Percentiles rank a stretch among this genome's conserved stretches.
phyloP scores from a whole-genome alignment of 2,797 vertebrate species.

The Picus viridis region DNA sequence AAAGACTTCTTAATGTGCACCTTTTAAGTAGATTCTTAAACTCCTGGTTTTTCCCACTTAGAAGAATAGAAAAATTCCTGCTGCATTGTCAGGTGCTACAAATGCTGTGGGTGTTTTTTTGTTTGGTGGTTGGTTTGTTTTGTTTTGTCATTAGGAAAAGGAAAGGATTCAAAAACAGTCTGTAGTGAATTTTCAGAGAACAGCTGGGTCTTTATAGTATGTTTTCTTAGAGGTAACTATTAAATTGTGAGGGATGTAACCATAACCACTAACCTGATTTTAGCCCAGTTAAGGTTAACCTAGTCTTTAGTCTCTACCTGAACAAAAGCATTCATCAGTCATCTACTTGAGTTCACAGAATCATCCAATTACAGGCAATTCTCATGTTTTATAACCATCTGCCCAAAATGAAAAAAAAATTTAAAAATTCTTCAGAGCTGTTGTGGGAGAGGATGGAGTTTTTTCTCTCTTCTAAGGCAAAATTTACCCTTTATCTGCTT shows the following conservation, averaged over 20 bases:
- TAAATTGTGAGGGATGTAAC: background rate
- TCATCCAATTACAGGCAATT: background rate
- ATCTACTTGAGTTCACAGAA: background rate
- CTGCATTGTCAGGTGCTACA: background rate
- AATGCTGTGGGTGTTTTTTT: background rate
- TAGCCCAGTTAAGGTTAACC: slow-evolving; percentile 6
- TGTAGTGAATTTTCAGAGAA: background rate
- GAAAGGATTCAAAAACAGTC: background rate
- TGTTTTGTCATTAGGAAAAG: background rate
- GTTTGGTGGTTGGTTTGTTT: too few species aligned
- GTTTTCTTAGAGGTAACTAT: background rate
- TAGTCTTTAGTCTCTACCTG: background rate
- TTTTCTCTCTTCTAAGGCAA: background rate
- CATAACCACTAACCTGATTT: slow-evolving; percentile 15
- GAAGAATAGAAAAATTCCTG: background rate
- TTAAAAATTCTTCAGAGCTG: background rate
- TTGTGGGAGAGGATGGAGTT: background rate
- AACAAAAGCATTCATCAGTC: slow-evolving; percentile 15
- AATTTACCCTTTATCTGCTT: background rate
- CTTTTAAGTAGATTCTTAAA: background rate
- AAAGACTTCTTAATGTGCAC: background rate
- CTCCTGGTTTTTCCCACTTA: background rate
- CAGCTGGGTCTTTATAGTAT: background rate
- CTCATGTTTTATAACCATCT: background rate
- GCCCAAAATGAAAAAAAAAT: background rate